Evolutionary conservation across 2,797 vertebrate genomes (phyloP).

Genomic region (Rhinichthys osculus): DNA sequence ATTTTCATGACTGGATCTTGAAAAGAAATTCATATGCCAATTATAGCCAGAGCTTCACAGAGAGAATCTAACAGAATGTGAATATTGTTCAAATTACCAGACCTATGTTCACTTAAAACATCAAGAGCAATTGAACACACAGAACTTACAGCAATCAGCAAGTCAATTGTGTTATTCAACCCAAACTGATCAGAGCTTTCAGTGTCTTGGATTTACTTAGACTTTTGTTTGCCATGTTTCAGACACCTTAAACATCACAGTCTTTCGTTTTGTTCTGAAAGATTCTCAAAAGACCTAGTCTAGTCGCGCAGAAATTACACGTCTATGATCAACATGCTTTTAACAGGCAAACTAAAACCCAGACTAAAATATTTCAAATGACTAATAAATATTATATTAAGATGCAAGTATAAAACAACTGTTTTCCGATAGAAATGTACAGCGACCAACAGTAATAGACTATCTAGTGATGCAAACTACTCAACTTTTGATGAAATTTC

Average conservation of each 20-base stretch:
- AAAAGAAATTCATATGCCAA: constrained; percentile 48
- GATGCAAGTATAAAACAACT: no score
- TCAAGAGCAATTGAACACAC: constrained; percentile 29
- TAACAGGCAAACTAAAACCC: not conserved
- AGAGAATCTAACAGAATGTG: constrained; percentile 39
- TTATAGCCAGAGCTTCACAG: constrained; percentile 50
- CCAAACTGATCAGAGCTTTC: constrained; percentile 18
- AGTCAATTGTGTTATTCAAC: constrained; percentile 22
- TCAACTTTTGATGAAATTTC: no score
- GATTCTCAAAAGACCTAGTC: not conserved
- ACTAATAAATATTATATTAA: no score
- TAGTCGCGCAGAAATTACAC: not conserved
- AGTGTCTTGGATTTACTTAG: constrained; percentile 1
- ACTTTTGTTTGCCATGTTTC: constrained; percentile 16
- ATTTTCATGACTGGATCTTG: constrained; percentile 55
- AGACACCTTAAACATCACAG: not conserved
- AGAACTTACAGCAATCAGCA: constrained; percentile 37
- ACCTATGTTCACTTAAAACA: constrained; percentile 44
- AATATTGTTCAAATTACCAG: constrained; percentile 56
- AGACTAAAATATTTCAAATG: not conserved
- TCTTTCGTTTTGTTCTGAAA: not conserved
- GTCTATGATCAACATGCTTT: not conserved
- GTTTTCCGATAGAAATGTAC: no score
- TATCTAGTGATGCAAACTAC: no score
- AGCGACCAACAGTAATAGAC: no score